Percentiles rank a stretch among this genome's conserved stretches.
phyloP scores from a whole-genome alignment of 2,797 vertebrate species.

The Parauchenoglanis ngamensis region DNA sequence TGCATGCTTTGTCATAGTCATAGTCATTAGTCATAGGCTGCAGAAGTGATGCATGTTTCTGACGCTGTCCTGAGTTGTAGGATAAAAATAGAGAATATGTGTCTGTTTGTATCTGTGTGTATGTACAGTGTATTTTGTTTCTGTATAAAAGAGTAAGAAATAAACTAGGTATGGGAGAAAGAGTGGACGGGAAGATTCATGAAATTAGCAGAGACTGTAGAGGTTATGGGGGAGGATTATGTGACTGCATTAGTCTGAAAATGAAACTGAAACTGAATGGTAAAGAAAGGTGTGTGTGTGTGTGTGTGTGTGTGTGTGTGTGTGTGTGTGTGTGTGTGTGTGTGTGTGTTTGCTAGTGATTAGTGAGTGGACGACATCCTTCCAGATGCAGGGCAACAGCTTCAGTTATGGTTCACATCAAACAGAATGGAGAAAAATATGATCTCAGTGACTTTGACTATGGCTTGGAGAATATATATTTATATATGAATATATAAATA shows the following conservation, averaged over 20 bases:
- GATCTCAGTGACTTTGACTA: neutral
- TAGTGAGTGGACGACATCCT: neutral
- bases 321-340: neutral
- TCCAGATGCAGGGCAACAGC: neutral
- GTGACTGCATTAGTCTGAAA: neutral
- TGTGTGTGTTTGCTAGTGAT: neutral
- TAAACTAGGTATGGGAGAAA: neutral
- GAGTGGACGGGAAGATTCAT: constrained; percentile 6
- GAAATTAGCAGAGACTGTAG: neutral
- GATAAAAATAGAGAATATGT: neutral
- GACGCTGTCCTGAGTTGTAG: constrained; percentile 1
- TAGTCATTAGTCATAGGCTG: constrained; percentile 4
- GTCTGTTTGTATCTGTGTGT: neutral
- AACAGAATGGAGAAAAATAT: neutral
- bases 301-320: constrained; percentile 10
- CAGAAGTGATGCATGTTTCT: constrained; percentile 4
- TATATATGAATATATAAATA: too few relatives aligned
- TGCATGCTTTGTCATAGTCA: constrained; percentile 58
- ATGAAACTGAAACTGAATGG: constrained; percentile 22
- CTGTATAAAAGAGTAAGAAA: neutral
- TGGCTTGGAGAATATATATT: neutral
- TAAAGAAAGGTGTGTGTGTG: constrained; percentile 11
- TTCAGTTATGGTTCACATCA: neutral
- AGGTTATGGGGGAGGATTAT: neutral
- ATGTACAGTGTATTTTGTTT: neutral